A percentile compares a stretch with the other conserved stretches of the same genome.
These are phyloP conservation scores for Neocloeon triangulifer DNA, from an alignment of 1,140 invertebrate species.

Conservation along the genomic window DNA sequence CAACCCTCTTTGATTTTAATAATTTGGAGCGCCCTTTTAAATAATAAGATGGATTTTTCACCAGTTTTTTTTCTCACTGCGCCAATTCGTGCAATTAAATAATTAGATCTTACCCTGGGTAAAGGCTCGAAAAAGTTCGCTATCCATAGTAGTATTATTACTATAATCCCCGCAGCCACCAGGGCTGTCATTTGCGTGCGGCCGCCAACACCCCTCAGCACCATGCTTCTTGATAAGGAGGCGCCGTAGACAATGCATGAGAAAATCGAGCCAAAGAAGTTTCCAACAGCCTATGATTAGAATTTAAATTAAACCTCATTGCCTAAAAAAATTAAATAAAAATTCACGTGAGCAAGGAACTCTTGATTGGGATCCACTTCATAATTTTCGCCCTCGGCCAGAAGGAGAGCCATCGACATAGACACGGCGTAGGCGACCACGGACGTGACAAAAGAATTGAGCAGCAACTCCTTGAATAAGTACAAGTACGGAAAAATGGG, in stretches of 20 bases:
- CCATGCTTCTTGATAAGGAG: slow-evolving; percentile 57
- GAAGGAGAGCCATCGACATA: slow-evolving; percentile 82
- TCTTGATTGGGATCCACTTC: slow-evolving; percentile 79
- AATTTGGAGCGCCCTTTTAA: too few species aligned
- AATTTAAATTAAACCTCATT: too few species aligned
- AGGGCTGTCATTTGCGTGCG: slow-evolving; percentile 55
- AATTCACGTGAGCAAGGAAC: slow-evolving; percentile 42
- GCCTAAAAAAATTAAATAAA: slow-evolving; percentile 4
- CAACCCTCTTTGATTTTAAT: too few species aligned
- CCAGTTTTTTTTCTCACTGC: too few species aligned
- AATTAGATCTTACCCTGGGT: slow-evolving; percentile 25
- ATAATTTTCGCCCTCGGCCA: slow-evolving; percentile 72
- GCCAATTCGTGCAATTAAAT: too few species aligned
- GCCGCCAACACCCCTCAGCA: slow-evolving; percentile 63
- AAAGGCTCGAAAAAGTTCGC: slow-evolving; percentile 40
- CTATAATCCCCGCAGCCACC: slow-evolving; percentile 30
- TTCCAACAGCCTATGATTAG: slow-evolving; percentile 56
- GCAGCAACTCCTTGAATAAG: slow-evolving; percentile 26
- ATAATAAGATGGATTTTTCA: too few species aligned
- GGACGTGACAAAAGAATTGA: slow-evolving; percentile 50
- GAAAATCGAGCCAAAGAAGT: slow-evolving; percentile 64
- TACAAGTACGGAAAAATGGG: slow-evolving; percentile 27
- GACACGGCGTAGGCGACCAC: slow-evolving; percentile 78
- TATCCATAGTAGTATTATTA: slow-evolving; percentile 38
- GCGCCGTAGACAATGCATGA: slow-evolving; percentile 62